phyloP scores from a whole-genome alignment of 2,113 vertebrate species.

The Marcusenius ussheri region DNA sequence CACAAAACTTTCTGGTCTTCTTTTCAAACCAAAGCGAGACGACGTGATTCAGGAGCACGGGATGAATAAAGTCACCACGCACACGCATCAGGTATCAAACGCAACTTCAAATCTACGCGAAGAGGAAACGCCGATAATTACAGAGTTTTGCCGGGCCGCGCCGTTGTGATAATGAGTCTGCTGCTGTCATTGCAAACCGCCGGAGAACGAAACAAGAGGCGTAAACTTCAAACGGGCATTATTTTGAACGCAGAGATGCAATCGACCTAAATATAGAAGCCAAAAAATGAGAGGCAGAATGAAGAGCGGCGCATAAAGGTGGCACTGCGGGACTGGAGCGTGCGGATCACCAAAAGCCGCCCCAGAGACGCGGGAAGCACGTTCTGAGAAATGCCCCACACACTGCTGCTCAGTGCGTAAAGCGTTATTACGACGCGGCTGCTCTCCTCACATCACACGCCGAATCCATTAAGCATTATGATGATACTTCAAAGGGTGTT shows the following conservation, averaged over 20 bases:
- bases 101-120: conserved; percentile 47
- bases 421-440: background rate
- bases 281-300: conserved; percentile 20
- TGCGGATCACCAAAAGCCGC: background rate
- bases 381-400: background rate
- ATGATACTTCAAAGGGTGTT: background rate
- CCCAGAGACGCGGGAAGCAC: background rate
- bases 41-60: conserved; percentile 36
- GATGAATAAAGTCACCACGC: conserved; percentile 53
- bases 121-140: conserved; percentile 55
- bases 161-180: conserved; percentile 59
- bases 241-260: conserved; percentile 17
- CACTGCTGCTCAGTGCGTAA: background rate
- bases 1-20: conserved; percentile 44
- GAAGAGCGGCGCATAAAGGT: background rate
- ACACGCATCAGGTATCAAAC: conserved; percentile 55
- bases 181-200: conserved; percentile 51
- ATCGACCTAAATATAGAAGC: conserved; percentile 40
- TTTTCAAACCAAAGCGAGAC: conserved; percentile 49
- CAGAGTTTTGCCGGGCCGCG: conserved; percentile 53
- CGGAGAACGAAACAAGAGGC: conserved; percentile 22
- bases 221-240: conserved; percentile 20
- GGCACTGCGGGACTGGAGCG: background rate
- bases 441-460: background rate
- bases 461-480: background rate